Percentiles rank a stretch among this genome's conserved stretches.
Evolutionary conservation across 2,888 invertebrate genomes (phyloP).

Genomic region (Torymus aiolomorphi): DNA sequence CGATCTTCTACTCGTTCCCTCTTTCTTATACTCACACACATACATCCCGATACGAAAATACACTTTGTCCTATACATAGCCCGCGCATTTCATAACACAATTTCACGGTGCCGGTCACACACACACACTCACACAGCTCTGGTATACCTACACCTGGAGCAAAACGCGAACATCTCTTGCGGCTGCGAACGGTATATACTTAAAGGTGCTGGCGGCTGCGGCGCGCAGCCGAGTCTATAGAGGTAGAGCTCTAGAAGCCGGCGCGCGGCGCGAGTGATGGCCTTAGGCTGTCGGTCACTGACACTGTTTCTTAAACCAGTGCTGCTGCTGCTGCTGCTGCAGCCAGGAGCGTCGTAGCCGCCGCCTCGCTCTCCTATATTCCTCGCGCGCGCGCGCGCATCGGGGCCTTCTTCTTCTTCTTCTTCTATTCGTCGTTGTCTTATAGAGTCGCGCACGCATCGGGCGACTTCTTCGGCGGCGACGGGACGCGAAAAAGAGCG

Average conservation of each 20-base stretch:
- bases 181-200: constrained; percentile 29
- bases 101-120: constrained; percentile 24
- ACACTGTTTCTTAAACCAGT: constrained; percentile 71
- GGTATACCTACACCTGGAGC: background rate
- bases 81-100: constrained; percentile 21
- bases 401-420: no score
- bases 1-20: no score
- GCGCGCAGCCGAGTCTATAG: background rate
- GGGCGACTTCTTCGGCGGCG: no score
- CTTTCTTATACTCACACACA: no score
- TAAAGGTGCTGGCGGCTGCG: constrained; percentile 2
- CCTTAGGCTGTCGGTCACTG: constrained; percentile 76
- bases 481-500: no score
- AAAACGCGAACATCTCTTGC: background rate
- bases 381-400: no score
- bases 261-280: constrained; percentile 68
- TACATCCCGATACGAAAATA: no score
- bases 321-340: constrained; percentile 52
- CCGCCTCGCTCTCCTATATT: no score
- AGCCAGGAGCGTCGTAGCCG: no score
- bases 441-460: no score
- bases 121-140: background rate
- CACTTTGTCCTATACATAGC: background rate
- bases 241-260: background rate
- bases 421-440: no score